Base-by-base conservation (phyloP, 1,140 invertebrate species). In the Ostrea edulis region DNA sequence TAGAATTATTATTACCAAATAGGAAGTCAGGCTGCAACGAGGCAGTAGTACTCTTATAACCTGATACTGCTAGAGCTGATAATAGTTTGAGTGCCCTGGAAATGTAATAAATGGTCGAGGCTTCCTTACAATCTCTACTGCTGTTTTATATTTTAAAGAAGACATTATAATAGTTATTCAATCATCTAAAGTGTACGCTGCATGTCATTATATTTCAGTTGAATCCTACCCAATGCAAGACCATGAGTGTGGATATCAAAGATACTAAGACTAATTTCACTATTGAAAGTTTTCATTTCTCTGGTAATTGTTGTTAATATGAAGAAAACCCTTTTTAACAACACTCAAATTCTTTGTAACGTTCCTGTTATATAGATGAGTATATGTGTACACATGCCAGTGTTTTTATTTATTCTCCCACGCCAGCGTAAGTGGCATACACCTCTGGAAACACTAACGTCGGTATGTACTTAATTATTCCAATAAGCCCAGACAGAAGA, bases 331-430 rank as follows among this genome's bases (percentile, higher is more conserved):
- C 35, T 44, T 1, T 44, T 44, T 44, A 44, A 44, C 1, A 44
- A 44, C 35, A 44, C 35, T 44, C 35, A 1, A 44, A 44, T 44
- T 44, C 35, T 44, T 44, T 44, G 35, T 44, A 44, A 44, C 35
- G 17, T n/a, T 29, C 25, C 68, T 77, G 68, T 77, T 77, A 14
- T 22, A 44, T 22, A 77, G 68, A 77, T 35, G 25, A 77, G 29
- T 77, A 14, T 9, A 35, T 77, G 11, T 35, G 68, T 77, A 35
- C 14, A 77, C 8, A 77, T 77, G 25, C 68, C 68, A 14, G 22
- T 22, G 25, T 77, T 22, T 25, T 29, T 77, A 77, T 77, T 77
- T 77, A 77, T 77, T 14, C 68, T 25, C 68, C 68, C 22, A 77
- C 68, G 35, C 68, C 68, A 77, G 68, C 68, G 11, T 77, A 29